These are phyloP conservation scores for Diploscapter pachys DNA, from an alignment of 1,140 invertebrate genomes.

Conservation along the genomic window DNA sequence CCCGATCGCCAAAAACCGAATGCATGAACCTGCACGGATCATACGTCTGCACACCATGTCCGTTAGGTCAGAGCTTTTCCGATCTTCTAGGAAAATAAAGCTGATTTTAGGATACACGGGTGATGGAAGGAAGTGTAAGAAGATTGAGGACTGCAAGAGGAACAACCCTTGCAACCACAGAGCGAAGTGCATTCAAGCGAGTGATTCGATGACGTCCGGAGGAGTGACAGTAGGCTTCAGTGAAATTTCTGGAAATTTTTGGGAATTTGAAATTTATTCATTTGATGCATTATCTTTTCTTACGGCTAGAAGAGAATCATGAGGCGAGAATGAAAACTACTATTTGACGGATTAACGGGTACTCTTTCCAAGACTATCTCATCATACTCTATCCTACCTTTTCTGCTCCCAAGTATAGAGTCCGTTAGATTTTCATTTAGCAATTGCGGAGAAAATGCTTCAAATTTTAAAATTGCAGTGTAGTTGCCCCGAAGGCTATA, in stretches of 20 bases:
- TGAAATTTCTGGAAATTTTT: no score
- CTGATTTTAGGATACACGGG: conserved; percentile 58
- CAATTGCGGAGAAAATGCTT: no score
- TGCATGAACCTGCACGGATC: conserved; percentile 60
- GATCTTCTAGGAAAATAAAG: no score
- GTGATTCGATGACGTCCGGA: conserved; percentile 42
- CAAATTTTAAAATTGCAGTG: conserved; percentile 39
- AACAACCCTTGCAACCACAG: conserved; percentile 59
- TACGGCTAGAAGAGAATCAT: no score
- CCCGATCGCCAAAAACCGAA: conserved; percentile 44
- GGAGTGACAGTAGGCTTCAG: conserved; percentile 1
- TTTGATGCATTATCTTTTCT: no score
- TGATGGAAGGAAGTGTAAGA: conserved; percentile 58
- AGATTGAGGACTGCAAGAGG: conserved; percentile 56
- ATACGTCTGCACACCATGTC: conserved; percentile 61
- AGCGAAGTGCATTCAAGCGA: conserved; percentile 58
- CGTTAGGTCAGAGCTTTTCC: conserved; percentile 30
- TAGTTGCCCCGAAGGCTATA: conserved; percentile 59
- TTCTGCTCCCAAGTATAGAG: no score
- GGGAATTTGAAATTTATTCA: no score
- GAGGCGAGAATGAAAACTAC: no score
- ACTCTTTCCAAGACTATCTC: no score
- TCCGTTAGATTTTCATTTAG: no score
- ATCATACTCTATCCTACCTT: no score
- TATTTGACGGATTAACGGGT: no score